A percentile compares a stretch with the other conserved stretches of the same genome.
These are phyloP conservation scores for Psammodynastes pulverulentus DNA, from an alignment of 2,113 vertebrate genomes.

Conservation along the genomic window DNA sequence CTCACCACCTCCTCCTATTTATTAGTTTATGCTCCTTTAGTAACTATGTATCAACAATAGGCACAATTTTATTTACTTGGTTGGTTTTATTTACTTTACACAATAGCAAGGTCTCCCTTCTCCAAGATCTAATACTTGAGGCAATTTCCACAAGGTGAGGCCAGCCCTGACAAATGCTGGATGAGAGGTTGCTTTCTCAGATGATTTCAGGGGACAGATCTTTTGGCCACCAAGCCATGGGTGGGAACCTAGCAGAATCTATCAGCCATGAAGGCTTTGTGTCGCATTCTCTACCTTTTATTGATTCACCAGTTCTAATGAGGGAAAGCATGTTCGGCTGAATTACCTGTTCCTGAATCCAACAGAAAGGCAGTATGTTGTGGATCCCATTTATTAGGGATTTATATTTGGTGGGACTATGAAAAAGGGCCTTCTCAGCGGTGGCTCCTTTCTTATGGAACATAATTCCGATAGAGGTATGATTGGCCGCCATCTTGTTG, in stretches of 20 bases:
- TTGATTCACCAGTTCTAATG: neutral
- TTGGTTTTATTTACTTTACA: neutral
- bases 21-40: neutral
- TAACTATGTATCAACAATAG: neutral
- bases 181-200: neutral
- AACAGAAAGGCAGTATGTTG: neutral
- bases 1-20: neutral
- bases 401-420: neutral
- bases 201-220: neutral
- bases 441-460: neutral
- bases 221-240: neutral
- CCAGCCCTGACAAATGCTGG: neutral
- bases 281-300: neutral
- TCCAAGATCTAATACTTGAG: neutral
- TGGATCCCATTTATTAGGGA: neutral
- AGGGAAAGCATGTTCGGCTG: neutral
- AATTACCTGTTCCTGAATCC: neutral
- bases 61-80: neutral
- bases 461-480: neutral
- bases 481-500: neutral
- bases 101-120: neutral
- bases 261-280: neutral
- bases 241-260: neutral
- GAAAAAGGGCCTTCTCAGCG: neutral
- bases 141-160: neutral